Percentiles rank a stretch among this genome's conserved stretches.
phyloP scores from a whole-genome alignment of 2,113 vertebrate species.

The Semicossyphus pulcher region DNA sequence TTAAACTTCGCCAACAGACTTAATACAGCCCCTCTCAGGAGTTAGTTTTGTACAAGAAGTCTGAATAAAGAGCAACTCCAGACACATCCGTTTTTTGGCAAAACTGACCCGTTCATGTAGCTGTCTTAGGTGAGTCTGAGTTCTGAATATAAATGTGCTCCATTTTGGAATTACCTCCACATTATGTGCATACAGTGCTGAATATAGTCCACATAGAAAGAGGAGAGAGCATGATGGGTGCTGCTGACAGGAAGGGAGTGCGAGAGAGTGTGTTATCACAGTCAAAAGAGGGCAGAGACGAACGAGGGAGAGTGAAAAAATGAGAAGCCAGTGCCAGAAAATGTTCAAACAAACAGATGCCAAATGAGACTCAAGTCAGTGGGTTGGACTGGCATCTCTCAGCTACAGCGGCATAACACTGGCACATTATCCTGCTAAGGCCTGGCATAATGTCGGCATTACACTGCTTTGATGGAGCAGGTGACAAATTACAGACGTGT shows the following conservation, averaged over 20 bases:
- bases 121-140: slow-evolving; percentile 1
- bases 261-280: slow-evolving; percentile 7
- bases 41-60: not conserved
- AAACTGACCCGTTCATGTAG: not conserved
- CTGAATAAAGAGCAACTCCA: not conserved
- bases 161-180: slow-evolving; percentile 10
- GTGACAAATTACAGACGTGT: slow-evolving; percentile 68
- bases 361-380: slow-evolving; percentile 70
- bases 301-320: slow-evolving; percentile 12
- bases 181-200: slow-evolving; percentile 15
- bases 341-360: slow-evolving; percentile 73
- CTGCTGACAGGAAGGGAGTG: slow-evolving; percentile 19
- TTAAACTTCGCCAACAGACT: not conserved
- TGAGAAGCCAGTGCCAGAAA: slow-evolving; percentile 45
- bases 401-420: slow-evolving; percentile 34
- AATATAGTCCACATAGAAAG: slow-evolving; percentile 12
- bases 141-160: slow-evolving; percentile 14
- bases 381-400: slow-evolving; percentile 63
- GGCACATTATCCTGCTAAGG: slow-evolving; percentile 61
- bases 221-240: slow-evolving; percentile 17
- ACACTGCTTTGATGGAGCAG: slow-evolving; percentile 62
- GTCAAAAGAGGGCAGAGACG: slow-evolving; percentile 1
- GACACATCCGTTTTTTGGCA: not conserved
- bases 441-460: slow-evolving; percentile 57
- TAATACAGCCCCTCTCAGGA: not conserved